phyloP scores from a whole-genome alignment of 2,113 vertebrate species.

The Verasper variegatus region DNA sequence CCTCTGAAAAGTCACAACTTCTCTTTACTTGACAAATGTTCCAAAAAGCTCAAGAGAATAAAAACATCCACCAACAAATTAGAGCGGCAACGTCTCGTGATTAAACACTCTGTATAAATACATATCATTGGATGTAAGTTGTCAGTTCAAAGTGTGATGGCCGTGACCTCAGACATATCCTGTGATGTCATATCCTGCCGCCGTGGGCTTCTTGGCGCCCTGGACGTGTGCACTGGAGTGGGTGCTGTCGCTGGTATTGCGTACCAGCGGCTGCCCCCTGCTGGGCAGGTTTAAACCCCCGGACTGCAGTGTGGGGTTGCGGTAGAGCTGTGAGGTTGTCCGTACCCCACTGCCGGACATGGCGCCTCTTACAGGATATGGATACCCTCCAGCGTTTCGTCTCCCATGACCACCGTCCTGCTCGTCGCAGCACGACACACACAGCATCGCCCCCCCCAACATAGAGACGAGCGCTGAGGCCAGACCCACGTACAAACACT shows the following conservation, averaged over 20 bases:
- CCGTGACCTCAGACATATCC: conserved; percentile 79
- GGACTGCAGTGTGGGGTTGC: conserved; percentile 66
- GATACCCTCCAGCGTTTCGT: conserved; percentile 70
- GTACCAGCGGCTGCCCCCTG: conserved; percentile 61
- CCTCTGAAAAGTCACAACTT: too few species aligned
- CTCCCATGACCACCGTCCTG: conserved; percentile 45
- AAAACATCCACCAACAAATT: background rate
- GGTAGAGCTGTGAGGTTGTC: conserved; percentile 71
- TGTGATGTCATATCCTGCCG: conserved; percentile 81
- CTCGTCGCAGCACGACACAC: conserved; percentile 84
- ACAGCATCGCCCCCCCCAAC: conserved; percentile 89
- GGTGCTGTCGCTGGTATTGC: conserved; percentile 61
- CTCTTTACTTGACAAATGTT: too few species aligned
- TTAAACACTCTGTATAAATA: conserved; percentile 6
- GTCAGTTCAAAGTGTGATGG: background rate
- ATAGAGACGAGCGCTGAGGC: conserved; percentile 88
- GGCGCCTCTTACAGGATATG: conserved; percentile 58
- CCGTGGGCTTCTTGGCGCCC: conserved; percentile 63
- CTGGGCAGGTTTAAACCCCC: conserved; percentile 29
- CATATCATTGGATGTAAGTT: background rate
- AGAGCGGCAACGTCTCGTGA: background rate
- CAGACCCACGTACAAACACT: conserved; percentile 92
- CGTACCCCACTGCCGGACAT: conserved; percentile 19
- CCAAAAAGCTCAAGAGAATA: background rate
- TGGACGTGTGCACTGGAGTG: conserved; percentile 28